These are phyloP conservation scores for Syrphus vitripennis DNA, from an alignment of 2,888 invertebrate species.

Conservation along the genomic window DNA sequence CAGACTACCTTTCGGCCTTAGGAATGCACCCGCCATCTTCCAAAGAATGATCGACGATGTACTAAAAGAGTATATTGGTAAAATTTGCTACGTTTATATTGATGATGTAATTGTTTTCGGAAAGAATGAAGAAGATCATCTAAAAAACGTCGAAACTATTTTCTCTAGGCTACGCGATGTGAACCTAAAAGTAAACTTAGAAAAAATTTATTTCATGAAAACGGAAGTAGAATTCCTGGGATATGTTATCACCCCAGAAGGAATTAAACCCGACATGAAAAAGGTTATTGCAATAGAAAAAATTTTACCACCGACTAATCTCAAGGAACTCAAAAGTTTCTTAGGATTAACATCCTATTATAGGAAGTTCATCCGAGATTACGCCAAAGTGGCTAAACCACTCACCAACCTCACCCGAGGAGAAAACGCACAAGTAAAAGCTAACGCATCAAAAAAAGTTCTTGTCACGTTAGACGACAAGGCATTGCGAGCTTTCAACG, in stretches of 20 bases:
- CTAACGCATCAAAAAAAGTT: constrained; percentile 55
- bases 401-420: constrained; percentile 64
- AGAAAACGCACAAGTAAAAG: constrained; percentile 55
- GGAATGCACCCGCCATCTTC: constrained; percentile 19
- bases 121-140: constrained; percentile 17
- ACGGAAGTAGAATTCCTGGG: constrained; percentile 55
- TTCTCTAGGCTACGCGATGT: constrained; percentile 12
- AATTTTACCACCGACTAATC: constrained; percentile 31
- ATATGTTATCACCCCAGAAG: constrained; percentile 25
- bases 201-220: constrained; percentile 41
- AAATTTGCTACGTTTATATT: no score
- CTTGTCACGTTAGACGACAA: no score
- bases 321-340: constrained; percentile 62
- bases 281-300: constrained; percentile 38
- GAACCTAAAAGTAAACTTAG: constrained; percentile 36
- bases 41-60: constrained; percentile 53
- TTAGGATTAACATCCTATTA: constrained; percentile 58
- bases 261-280: constrained; percentile 35
- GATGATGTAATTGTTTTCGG: constrained; percentile 68
- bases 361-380: constrained; percentile 62
- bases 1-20: no score
- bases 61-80: no score
- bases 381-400: constrained; percentile 47
- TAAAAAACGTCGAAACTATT: constrained; percentile 39
- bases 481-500: no score